phyloP scores from a whole-genome alignment of 2,797 vertebrate genomes.

The Ciconia nigra region DNA sequence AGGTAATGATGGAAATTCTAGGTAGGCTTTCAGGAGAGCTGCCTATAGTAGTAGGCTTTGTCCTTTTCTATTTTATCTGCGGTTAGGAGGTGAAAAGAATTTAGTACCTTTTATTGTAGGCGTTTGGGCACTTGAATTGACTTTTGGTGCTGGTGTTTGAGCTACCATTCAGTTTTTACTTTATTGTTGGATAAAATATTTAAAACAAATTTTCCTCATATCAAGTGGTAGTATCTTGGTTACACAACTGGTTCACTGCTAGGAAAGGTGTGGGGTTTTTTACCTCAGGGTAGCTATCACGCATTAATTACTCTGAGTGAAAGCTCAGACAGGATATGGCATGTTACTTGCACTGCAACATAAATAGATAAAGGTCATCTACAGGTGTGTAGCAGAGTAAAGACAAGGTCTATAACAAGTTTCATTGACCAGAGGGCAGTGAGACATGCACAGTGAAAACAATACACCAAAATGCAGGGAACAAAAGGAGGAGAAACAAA shows the following conservation, averaged over 20 bases:
- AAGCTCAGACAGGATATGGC: not conserved
- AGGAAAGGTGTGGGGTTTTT: not conserved
- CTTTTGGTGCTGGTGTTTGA: not conserved
- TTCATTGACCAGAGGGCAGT: not conserved
- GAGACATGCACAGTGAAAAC: not conserved
- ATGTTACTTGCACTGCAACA: not conserved
- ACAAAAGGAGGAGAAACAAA: not conserved
- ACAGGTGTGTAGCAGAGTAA: not conserved
- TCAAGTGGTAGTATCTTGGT: not conserved
- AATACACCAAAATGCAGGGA: not conserved
- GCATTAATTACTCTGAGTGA: not conserved
- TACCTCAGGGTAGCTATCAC: not conserved
- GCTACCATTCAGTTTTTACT: not conserved
- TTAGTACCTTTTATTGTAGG: not conserved
- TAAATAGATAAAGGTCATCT: not conserved
- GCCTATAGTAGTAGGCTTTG: not conserved
- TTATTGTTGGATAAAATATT: not conserved
- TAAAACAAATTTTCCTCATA: not conserved
- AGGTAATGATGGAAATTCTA: not conserved
- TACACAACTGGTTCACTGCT: not conserved
- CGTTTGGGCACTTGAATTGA: not conserved
- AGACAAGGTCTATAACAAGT: not conserved
- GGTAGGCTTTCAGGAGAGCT: not conserved
- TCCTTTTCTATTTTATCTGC: not conserved
- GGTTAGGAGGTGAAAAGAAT: not conserved